Evolutionary conservation across 37 sponge, comb jelly and placozoan species (phyloP).

Genomic region (Cliona cf. orientalis): DNA sequence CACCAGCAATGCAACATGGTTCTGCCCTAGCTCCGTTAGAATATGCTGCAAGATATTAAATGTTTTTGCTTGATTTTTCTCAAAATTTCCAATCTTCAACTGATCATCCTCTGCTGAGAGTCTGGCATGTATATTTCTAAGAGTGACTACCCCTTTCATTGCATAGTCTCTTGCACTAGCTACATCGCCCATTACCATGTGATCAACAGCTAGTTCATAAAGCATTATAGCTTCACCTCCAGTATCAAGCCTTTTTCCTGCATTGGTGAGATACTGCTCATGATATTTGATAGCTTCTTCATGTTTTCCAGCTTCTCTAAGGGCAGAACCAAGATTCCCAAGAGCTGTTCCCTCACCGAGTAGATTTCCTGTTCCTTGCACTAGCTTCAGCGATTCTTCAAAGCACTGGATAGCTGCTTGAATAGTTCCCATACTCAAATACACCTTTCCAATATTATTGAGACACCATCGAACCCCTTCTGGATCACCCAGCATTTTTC

Average conservation of each 20-base stretch:
- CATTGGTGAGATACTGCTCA: conserved; percentile 38
- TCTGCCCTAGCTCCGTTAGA: conserved; percentile 29
- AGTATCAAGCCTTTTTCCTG: conserved; percentile 33
- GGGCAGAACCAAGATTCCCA: conserved; percentile 57
- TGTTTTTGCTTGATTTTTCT: conserved; percentile 50
- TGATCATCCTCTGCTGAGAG: conserved; percentile 41
- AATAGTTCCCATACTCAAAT: conserved; percentile 2
- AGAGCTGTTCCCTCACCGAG: conserved; percentile 55
- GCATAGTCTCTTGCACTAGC: conserved; percentile 31
- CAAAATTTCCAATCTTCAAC: conserved; percentile 56
- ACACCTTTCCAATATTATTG: conserved; percentile 60
- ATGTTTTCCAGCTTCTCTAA: conserved; percentile 30
- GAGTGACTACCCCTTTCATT: conserved; percentile 17
- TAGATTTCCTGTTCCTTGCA: conserved; percentile 11
- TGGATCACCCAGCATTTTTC: conserved; percentile 19
- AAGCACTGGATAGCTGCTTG: conserved; percentile 17
- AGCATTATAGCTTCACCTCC: conserved; percentile 65
- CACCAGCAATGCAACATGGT: conserved; percentile 30
- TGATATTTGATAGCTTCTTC: conserved; percentile 57
- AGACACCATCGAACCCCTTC: conserved; percentile 48
- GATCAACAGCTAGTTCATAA: conserved; percentile 50
- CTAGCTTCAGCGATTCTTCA: conserved; percentile 24
- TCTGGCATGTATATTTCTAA: conserved; percentile 9
- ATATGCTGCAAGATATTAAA: conserved; percentile 26
- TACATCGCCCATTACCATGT: conserved; percentile 28